phyloP scores from a whole-genome alignment of 2,113 vertebrate genomes.

The Neogobius melanostomus region DNA sequence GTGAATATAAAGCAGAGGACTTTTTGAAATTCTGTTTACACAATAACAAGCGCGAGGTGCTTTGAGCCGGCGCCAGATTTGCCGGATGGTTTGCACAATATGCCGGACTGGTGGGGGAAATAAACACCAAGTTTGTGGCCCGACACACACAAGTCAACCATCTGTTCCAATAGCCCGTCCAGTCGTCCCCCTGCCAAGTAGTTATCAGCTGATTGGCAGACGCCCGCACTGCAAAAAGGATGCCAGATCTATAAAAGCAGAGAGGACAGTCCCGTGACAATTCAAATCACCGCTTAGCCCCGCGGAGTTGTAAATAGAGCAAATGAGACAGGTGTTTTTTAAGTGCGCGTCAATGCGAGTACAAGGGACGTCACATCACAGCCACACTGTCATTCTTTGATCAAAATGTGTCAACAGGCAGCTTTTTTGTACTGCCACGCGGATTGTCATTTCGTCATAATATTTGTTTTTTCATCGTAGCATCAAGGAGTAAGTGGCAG shows the following conservation, averaged over 20 bases:
- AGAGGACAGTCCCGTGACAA: constrained; percentile 28
- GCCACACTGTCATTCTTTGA: neutral
- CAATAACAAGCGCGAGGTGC: neutral
- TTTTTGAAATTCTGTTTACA: constrained; percentile 37
- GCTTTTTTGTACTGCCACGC: neutral
- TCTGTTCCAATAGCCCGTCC: constrained; percentile 57
- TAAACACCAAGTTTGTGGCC: constrained; percentile 39
- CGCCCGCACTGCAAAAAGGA: constrained; percentile 24
- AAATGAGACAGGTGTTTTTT: constrained; percentile 1
- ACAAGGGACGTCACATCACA: constrained; percentile 1
- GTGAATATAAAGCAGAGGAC: constrained; percentile 34
- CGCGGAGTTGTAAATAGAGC: constrained; percentile 14
- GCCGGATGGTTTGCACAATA: constrained; percentile 56
- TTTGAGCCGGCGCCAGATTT: constrained; percentile 52
- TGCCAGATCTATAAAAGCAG: constrained; percentile 27
- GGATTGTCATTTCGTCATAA: constrained; percentile 1
- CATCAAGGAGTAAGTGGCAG: neutral
- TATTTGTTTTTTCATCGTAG: neutral
- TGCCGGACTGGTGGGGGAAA: constrained; percentile 52
- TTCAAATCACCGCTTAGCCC: constrained; percentile 20
- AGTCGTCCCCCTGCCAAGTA: constrained; percentile 47
- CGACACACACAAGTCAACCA: constrained; percentile 41
- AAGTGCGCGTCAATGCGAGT: neutral
- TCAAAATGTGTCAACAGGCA: neutral
- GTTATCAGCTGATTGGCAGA: constrained; percentile 60